Evolutionary conservation across 2,797 vertebrate species (phyloP), one percentile per base, ranked within the genome.

Genomic region (Cyprinella venusta): DNA sequence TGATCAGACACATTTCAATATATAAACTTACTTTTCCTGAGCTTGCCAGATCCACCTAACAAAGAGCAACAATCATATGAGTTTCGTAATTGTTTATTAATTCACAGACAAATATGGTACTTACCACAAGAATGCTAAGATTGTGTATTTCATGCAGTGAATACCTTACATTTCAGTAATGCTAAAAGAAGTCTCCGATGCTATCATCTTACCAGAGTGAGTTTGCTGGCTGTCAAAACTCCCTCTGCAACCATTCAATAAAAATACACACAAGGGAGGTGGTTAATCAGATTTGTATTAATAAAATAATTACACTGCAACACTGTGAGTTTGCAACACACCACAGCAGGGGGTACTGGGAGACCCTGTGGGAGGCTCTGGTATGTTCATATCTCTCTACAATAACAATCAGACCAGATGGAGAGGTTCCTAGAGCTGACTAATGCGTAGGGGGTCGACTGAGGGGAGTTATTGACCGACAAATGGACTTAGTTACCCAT

Each of bases 201-300:
- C 24, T 64, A 26, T 69, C n/a, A 50, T 16, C 90, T 90, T 91
- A 90, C 89, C 89, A 91, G 88, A 68, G 90, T 91, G n/a, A 91
- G 87, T 80, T 86, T 91, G 86, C 91, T 89, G 84, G 89, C 76
- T 82, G 84, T 90, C 40, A 88, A 74, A 76, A 59, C 69, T 87
- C 85, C 88, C 68, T 86, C 90, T 84, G 78, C 59, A 33, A 79
- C 18, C 36, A 56, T 84, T 79, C 69, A 87, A 79, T 24, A 83
- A 61, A 87, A 61, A 85, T 48, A 72, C 77, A 82, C 68, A 88
- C 78, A 79, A 82, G 54, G 52, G 56, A 83, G 76, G 12, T 19
- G 5, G 16, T 64, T 71, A 64, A 78, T 72, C 76, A 77, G 78
- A 80, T 83, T 85, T 77, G 64, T 63, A 59, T 52, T 54, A 65